Evolutionary conservation across 2,888 invertebrate genomes (phyloP).

Genomic region (Drosophila mimetica): DNA sequence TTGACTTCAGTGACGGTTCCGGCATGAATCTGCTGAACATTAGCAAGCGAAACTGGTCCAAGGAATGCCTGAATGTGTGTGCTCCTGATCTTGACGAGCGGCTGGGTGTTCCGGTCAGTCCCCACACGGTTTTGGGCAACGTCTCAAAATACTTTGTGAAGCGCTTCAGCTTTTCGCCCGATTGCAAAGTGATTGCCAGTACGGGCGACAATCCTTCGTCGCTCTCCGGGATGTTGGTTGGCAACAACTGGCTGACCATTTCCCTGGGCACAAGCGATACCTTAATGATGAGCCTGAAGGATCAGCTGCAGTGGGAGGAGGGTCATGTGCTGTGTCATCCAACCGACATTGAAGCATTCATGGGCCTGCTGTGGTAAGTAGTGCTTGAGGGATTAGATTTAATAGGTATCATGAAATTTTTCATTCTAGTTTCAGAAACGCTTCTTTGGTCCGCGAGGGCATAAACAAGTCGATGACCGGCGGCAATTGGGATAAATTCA

Average conservation of each 20-base stretch:
- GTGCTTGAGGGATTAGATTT: neutral
- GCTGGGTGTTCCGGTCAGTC: slow-evolving; percentile 90
- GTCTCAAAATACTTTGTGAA: slow-evolving; percentile 93
- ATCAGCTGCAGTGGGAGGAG: slow-evolving; percentile 88
- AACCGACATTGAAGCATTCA: slow-evolving; percentile 90
- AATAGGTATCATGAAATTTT: neutral
- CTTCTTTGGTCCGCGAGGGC: slow-evolving; percentile 94
- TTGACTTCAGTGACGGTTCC: slow-evolving; percentile 96
- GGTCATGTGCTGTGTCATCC: slow-evolving; percentile 96
- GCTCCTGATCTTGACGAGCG: slow-evolving; percentile 90
- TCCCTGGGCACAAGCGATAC: slow-evolving; percentile 98
- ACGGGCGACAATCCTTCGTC: slow-evolving; percentile 98
- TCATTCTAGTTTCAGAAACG: slow-evolving; percentile 92
- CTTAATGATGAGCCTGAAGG: slow-evolving; percentile 90
- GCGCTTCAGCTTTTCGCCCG: slow-evolving; percentile 92
- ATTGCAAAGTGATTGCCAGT: slow-evolving; percentile 93
- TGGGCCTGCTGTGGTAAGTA: slow-evolving; percentile 93
- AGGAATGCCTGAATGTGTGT: slow-evolving; percentile 90
- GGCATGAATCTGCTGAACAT: slow-evolving; percentile 98
- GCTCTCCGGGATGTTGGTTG: slow-evolving; percentile 92
- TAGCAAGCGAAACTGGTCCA: slow-evolving; percentile 90
- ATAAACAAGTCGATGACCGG: slow-evolving; percentile 90
- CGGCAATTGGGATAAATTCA: slow-evolving; percentile 93
- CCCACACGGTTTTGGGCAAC: slow-evolving; percentile 89
- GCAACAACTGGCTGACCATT: slow-evolving; percentile 92